phyloP scores from a whole-genome alignment of 2,888 invertebrate genomes.

The Eristalis intricaria region DNA sequence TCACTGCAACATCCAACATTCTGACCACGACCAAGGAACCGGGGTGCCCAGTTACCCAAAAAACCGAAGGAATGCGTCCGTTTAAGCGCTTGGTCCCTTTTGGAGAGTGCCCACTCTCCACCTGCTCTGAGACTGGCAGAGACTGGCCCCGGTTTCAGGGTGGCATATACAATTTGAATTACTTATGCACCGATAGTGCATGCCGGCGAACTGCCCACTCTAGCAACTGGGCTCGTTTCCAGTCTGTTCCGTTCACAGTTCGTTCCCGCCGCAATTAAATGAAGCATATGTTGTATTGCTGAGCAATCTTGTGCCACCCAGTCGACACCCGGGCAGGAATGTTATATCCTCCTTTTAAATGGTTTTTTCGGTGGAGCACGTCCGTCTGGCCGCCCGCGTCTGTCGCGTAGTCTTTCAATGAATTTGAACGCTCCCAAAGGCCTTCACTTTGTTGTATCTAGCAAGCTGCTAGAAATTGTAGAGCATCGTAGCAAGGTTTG shows the following conservation, averaged over 20 bases:
- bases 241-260: conserved; percentile 19
- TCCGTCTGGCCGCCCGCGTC: not conserved
- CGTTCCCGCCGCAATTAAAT: conserved; percentile 55
- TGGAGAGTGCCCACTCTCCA: not conserved
- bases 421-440: conserved; percentile 8
- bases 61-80: conserved; percentile 38
- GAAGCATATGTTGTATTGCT: conserved; percentile 65
- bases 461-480: no score
- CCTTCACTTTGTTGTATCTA: no score
- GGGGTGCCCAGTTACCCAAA: not conserved
- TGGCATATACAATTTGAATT: conserved; percentile 69
- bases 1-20: conserved; percentile 63
- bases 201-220: no score
- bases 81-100: conserved; percentile 24
- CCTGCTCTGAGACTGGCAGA: not conserved
- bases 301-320: conserved; percentile 49
- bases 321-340: not conserved
- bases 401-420: no score
- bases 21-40: conserved; percentile 42
- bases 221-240: conserved; percentile 8
- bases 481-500: no score
- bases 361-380: conserved; percentile 36
- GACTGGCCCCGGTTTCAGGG: conserved; percentile 55
- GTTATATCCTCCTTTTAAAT: conserved; percentile 54
- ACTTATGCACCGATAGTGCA: conserved; percentile 68